Base-by-base conservation (phyloP, 2,113 vertebrate species). In the Solenodon paradoxus region DNA sequence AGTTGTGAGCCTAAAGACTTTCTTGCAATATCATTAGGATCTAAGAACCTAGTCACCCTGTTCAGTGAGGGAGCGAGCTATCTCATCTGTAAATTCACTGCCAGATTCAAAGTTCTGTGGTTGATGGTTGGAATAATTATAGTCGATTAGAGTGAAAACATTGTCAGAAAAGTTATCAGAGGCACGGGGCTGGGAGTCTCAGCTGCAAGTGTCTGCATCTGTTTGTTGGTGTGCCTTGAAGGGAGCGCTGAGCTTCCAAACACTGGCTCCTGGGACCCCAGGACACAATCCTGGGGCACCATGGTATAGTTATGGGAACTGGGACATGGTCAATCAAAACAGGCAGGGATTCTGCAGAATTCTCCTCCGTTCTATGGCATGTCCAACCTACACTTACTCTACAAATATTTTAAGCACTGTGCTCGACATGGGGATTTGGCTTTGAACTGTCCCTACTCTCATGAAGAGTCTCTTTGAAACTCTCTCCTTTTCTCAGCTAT, bases 261-360 rank as follows among this genome's bases (percentile, higher is more conserved):
- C 38, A n/a, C 2, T 42, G 45, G n/a, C 32, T 42, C 22, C 30
- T 9, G 30, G 87, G 57, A 20, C 49, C 11, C 38, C 30, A 42
- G n/a, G 53, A 35, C 47, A 75, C n/a, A 64, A 7, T 32, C 64
- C 45, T 5, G 42, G 7, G 13, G 53, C 26, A 42, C 3, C 38
- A 19, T 66, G 30, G 47, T 24, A n/a, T n/a, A n/a, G n/a, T n/a
- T n/a, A n/a, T n/a, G n/a, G n/a, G n/a, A n/a, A n/a, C n/a, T n/a
- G n/a, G n/a, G n/a, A n/a, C n/a, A n/a, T 49, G 10, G 4, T 77
- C 42, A 77, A 57, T 45, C 66, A 10, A 77, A 51, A 51, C 15
- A 63, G 53, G 10, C 0, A 1, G 12, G 6, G 32, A 22, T n/a
- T 1, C 2, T 26, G n/a, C 12, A 5, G 17, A 32, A 15, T 22